Conservation (phyloP, 2,888 invertebrate genomes). For the Celastrina argiolus region DNA sequence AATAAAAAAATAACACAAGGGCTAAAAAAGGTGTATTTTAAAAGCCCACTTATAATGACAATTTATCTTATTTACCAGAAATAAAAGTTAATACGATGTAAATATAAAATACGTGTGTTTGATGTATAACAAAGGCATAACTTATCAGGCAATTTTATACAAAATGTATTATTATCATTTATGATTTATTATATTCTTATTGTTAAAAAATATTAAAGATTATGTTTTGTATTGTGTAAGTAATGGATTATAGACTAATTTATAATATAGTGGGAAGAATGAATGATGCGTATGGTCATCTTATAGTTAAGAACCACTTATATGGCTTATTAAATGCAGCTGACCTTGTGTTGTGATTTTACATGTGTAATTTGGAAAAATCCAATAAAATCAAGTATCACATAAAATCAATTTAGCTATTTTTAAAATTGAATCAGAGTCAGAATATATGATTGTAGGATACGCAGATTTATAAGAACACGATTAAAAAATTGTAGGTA, state of each 20-base stretch:
- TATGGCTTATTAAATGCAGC: background rate
- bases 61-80: background rate
- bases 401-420: too few species aligned
- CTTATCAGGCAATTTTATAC: background rate
- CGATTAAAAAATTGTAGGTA: too few species aligned
- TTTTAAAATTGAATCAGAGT: too few species aligned
- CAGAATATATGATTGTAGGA: too few species aligned
- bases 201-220: background rate
- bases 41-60: too few species aligned
- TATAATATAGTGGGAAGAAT: background rate
- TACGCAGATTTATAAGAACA: too few species aligned
- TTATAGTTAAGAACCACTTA: background rate
- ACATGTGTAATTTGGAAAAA: background rate
- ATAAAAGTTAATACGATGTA: background rate
- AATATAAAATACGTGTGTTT: too few species aligned
- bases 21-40: too few species aligned
- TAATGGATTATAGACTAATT: background rate
- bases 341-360: background rate
- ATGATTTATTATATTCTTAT: background rate
- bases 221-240: background rate
- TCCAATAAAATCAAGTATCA: too few species aligned
- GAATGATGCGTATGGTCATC: background rate
- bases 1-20: too few species aligned
- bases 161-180: background rate
- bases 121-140: too few species aligned